Percentiles rank a stretch among this genome's conserved stretches.
phyloP scores from a whole-genome alignment of 1,140 invertebrate genomes.

The Anagrus nilaparvatae region DNA sequence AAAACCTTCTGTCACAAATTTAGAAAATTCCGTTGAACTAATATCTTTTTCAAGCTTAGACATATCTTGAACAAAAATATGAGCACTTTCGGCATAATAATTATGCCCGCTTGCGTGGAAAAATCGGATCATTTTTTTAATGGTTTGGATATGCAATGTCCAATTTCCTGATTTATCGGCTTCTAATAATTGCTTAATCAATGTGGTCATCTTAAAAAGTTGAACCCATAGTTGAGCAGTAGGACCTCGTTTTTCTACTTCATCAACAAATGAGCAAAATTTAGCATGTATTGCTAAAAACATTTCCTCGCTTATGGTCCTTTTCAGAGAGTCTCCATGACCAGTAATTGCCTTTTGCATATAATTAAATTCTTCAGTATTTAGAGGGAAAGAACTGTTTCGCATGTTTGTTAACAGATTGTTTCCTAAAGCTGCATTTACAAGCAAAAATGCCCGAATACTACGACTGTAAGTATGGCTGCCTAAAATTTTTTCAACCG shows the following conservation, averaged over 20 bases:
- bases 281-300: not conserved
- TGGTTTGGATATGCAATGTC: conserved; percentile 21
- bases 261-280: not conserved
- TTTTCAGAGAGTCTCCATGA: not conserved
- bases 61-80: conserved; percentile 33
- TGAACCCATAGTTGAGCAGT: conserved; percentile 37
- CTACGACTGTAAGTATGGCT: conserved; percentile 35
- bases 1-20: conserved; percentile 23
- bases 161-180: conserved; percentile 33
- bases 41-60: conserved; percentile 19
- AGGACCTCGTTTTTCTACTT: conserved; percentile 22
- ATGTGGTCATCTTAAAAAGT: conserved; percentile 35
- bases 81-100: conserved; percentile 27
- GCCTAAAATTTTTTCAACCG: conserved; percentile 31
- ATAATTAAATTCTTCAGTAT: not conserved
- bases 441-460: conserved; percentile 31
- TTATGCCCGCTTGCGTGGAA: conserved; percentile 33
- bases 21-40: conserved; percentile 23
- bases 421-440: conserved; percentile 2
- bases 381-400: not conserved
- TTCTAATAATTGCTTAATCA: conserved; percentile 32
- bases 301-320: not conserved
- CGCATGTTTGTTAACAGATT: conserved; percentile 13
- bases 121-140: conserved; percentile 30
- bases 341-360: not conserved